phyloP scores from a whole-genome alignment of 2,888 invertebrate genomes.

The Drosophila anceps region DNA sequence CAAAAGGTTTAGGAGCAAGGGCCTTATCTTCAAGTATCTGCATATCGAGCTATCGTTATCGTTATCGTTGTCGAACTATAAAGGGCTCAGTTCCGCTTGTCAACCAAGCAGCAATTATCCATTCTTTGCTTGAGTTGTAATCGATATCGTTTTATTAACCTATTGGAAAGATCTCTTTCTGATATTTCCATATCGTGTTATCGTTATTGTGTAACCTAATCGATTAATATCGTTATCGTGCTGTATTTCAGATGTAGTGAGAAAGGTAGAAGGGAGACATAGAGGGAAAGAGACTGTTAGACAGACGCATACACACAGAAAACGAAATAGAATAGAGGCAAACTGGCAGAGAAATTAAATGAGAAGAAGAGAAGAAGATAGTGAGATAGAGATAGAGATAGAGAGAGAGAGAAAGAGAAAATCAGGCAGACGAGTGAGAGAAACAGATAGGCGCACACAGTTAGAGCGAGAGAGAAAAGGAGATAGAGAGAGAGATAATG shows the following conservation, averaged over 20 bases:
- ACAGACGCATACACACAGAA: too few species aligned
- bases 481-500: too few species aligned
- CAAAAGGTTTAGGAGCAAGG: not conserved
- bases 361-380: not conserved
- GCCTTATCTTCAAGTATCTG: slow-evolving; percentile 10
- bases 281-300: not conserved
- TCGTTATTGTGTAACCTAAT: not conserved
- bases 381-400: not conserved
- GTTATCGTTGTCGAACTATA: not conserved
- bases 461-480: too few species aligned
- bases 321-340: too few species aligned
- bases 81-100: slow-evolving; percentile 1
- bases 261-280: not conserved
- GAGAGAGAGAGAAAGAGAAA: not conserved
- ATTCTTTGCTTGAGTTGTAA: not conserved
- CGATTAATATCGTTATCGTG: too few species aligned
- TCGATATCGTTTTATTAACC: not conserved
- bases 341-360: too few species aligned
- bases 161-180: not conserved
- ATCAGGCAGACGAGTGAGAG: too few species aligned
- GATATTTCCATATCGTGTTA: not conserved
- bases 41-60: slow-evolving; percentile 11
- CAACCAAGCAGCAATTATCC: not conserved
- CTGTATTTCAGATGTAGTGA: too few species aligned
- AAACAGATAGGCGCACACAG: too few species aligned